Evolutionary conservation across 2,113 vertebrate genomes (phyloP).

Genomic region (Mus spicilegus): DNA sequence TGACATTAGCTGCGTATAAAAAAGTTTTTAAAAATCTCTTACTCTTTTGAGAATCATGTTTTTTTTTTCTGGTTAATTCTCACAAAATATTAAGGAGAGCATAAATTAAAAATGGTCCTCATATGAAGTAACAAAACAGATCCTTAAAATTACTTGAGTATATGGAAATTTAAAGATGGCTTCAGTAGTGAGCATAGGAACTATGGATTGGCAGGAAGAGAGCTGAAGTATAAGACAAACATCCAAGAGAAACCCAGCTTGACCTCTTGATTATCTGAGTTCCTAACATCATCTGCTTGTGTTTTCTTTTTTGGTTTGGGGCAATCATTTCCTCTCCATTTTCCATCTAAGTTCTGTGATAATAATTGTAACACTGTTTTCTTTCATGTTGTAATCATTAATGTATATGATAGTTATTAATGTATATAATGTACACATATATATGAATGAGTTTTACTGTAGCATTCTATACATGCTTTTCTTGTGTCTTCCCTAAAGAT

Average conservation of each 20-base stretch:
- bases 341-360: background rate
- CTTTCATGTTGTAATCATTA: background rate
- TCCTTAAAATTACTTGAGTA: constrained; percentile 16
- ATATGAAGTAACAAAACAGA: constrained; percentile 31
- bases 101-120: constrained; percentile 47
- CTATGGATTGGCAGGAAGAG: background rate
- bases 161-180: background rate
- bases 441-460: background rate
- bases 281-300: background rate
- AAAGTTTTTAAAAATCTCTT: background rate
- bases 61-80: constrained; percentile 22
- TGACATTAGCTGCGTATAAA: constrained; percentile 19
- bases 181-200: constrained; percentile 33
- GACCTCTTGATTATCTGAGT: background rate
- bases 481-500: background rate
- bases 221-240: background rate
- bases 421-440: background rate
- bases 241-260: background rate
- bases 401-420: background rate
- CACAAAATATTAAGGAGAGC: constrained; percentile 46
- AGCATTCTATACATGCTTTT: background rate
- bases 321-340: background rate
- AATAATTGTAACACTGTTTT: background rate
- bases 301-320: background rate
- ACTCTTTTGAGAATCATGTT: constrained; percentile 15